Evolutionary conservation across 2,888 invertebrate species (phyloP).

Genomic region (Anoncus sp.): DNA sequence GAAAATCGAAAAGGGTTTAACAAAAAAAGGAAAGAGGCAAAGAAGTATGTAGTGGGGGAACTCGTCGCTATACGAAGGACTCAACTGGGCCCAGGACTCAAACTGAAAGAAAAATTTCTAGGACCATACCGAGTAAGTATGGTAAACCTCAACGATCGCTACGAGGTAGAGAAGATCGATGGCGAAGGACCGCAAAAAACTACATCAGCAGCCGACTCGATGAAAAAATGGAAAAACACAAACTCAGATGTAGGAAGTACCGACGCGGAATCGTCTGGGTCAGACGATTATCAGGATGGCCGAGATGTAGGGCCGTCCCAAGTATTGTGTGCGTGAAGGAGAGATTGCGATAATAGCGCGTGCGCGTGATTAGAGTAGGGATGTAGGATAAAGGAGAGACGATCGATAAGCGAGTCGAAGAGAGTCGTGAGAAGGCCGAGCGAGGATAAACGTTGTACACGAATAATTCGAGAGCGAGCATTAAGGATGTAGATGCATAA

Average conservation of each 20-base stretch:
- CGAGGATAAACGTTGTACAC: no score
- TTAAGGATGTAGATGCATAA: no score
- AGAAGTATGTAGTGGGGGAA: conserved; percentile 63
- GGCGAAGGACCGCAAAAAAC: conserved; percentile 34
- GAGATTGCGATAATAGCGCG: neutral
- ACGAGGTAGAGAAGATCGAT: conserved; percentile 39
- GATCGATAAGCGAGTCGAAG: no score
- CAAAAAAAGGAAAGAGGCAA: conserved; percentile 48
- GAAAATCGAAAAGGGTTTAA: conserved; percentile 54
- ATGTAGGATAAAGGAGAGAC: neutral
- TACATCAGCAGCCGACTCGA: conserved; percentile 30
- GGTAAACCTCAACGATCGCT: conserved; percentile 29
- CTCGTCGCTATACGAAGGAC: conserved; percentile 76
- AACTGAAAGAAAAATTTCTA: conserved; percentile 59
- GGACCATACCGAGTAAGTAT: conserved; percentile 73
- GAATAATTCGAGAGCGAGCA: no score
- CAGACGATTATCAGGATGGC: conserved; percentile 37
- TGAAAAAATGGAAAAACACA: conserved; percentile 40
- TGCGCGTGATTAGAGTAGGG: neutral
- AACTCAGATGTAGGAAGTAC: neutral
- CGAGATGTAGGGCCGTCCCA: conserved; percentile 22
- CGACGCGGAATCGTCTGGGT: conserved; percentile 14
- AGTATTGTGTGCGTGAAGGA: neutral
- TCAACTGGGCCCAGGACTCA: conserved; percentile 75
- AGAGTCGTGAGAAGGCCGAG: no score